Conservation (phyloP, 2,888 invertebrate genomes). For the Schizaphis graminum region DNA sequence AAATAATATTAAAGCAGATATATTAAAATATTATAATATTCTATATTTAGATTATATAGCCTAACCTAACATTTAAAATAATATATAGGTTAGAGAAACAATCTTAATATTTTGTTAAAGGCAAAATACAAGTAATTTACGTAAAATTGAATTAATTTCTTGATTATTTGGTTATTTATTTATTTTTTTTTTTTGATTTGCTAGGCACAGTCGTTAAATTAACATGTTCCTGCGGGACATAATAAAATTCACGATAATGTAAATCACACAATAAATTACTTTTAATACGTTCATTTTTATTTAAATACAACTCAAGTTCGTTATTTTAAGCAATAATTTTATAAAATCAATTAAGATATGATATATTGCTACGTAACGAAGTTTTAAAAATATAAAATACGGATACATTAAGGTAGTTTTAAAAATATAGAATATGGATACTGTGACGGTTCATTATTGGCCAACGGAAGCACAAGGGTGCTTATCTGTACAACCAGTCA, state of each 20-base stretch:
- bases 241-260: background rate
- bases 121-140: background rate
- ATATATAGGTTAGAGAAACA: background rate
- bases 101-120: background rate
- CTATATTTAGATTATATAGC: background rate
- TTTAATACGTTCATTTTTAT: background rate
- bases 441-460: conserved; percentile 63
- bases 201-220: background rate
- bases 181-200: background rate
- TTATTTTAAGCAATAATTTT: background rate
- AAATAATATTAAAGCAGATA: background rate
- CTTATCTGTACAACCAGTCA: conserved; percentile 74
- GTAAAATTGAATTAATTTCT: background rate
- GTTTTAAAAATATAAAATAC: conserved; percentile 19
- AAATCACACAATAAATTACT: background rate
- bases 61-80: background rate
- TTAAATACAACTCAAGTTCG: background rate
- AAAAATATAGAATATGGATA: conserved; percentile 53
- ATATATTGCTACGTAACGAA: background rate
- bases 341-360: background rate
- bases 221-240: background rate
- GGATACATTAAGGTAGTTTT: background rate
- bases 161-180: background rate
- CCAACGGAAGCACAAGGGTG: conserved; percentile 32
- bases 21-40: background rate